phyloP scores from a whole-genome alignment of 2,113 vertebrate genomes.

The Osmerus eperlanus region DNA sequence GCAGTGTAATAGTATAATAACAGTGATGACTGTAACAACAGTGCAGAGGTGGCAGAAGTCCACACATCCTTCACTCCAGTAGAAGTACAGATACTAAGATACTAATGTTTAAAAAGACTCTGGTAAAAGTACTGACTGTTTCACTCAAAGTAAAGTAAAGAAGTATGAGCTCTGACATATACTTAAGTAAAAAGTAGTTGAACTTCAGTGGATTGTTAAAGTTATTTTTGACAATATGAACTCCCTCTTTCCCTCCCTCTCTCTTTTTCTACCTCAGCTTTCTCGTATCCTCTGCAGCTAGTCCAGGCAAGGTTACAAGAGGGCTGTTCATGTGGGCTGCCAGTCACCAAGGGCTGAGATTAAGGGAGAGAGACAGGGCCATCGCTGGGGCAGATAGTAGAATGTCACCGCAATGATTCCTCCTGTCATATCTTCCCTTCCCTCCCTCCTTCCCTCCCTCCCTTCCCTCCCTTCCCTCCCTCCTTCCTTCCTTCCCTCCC shows the following conservation, averaged over 20 bases:
- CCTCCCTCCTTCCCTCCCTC: conserved; percentile 12
- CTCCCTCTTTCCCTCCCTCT: background rate
- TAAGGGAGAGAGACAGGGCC: conserved; percentile 48
- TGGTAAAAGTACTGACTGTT: too few relatives aligned
- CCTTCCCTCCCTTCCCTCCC: background rate
- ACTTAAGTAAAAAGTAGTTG: conserved; percentile 14
- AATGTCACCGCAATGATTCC: conserved; percentile 61
- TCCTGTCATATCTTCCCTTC: conserved; percentile 50
- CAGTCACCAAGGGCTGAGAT: conserved; percentile 56
- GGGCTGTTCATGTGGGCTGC: conserved; percentile 37
- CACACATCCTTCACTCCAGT: too few relatives aligned
- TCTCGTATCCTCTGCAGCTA: conserved; percentile 28
- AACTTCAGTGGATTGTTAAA: conserved; percentile 12
- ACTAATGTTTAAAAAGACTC: too few relatives aligned
- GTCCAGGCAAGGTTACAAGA: conserved; percentile 53
- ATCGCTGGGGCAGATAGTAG: conserved; percentile 44
- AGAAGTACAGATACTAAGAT: too few relatives aligned
- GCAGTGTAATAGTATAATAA: too few relatives aligned
- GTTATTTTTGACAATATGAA: background rate
- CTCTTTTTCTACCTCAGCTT: background rate
- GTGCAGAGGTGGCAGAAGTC: too few relatives aligned
- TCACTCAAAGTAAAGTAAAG: too few relatives aligned
- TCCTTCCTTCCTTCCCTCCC: background rate
- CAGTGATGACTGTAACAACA: too few relatives aligned
- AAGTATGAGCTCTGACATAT: too few relatives aligned